These are phyloP conservation scores for Blastobasis lacticolella DNA, from an alignment of 2,888 invertebrate genomes.

Conservation along the genomic window DNA sequence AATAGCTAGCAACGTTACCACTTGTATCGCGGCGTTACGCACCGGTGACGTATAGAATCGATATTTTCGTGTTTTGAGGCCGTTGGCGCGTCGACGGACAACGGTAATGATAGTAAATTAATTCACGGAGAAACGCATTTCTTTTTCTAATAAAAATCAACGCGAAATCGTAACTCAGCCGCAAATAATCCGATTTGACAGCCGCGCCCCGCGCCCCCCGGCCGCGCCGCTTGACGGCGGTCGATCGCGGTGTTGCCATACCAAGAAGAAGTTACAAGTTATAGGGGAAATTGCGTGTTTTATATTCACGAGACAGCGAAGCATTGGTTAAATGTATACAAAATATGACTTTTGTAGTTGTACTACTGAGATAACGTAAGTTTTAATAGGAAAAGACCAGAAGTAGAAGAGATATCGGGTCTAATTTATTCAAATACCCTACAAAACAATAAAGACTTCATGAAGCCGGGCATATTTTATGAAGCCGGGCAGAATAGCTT, in stretches of 20 bases:
- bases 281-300: no score
- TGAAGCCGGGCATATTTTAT: no score
- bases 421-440: no score
- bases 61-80: slow-evolving; percentile 27
- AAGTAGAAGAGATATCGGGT: no score
- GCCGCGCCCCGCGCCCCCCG: slow-evolving; percentile 40
- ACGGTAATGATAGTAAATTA: slow-evolving; percentile 33
- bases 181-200: slow-evolving; percentile 57
- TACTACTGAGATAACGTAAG: no score
- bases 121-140: slow-evolving; percentile 49
- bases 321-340: no score
- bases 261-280: not conserved
- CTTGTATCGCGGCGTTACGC: slow-evolving; percentile 1
- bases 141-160: slow-evolving; percentile 41
- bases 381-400: no score
- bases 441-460: no score
- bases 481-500: no score
- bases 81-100: slow-evolving; percentile 19
- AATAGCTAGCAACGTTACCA: slow-evolving; percentile 56
- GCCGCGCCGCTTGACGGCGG: slow-evolving; percentile 28
- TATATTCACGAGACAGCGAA: no score
- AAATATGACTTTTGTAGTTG: no score
- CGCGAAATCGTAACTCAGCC: slow-evolving; percentile 38
- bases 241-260: slow-evolving; percentile 18
- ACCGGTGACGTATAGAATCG: slow-evolving; percentile 2